Base-by-base conservation (phyloP, 2,113 vertebrate genomes). In the Brienomyrus brachyistius region DNA sequence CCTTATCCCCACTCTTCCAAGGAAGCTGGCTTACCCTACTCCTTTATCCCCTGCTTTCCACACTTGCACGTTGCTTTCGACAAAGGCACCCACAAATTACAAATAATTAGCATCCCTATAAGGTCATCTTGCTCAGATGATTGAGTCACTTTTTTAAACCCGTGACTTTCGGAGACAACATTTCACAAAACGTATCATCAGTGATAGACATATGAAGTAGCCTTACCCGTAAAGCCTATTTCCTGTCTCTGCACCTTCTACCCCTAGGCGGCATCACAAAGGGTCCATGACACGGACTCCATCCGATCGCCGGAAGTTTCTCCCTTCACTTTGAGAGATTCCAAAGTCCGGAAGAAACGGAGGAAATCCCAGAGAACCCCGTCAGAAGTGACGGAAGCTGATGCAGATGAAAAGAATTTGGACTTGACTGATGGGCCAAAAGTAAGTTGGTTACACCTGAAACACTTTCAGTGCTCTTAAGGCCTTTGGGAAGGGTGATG, bases 241-340 rank as follows among this genome's bases (percentile, higher is more conserved):
- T 40, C 35, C 17, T 35, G 15, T 9, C 77, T 19, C 17, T 15
- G 9, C 27, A 54, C 50, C 19, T 10, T 66, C 70, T 91, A 19
- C 5, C 80, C 91, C 92, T 91, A 98, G 97, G 97, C 97, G 48
- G 93, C 97, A 87, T 95, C 95, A 92, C 95, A 95, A 92, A 95
- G 95, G 91, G 96, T 95, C 31, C 97, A 97, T 91, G 97, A 56
- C 88, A 96, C 94, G 1, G 95, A 96, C 92, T 92, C 93, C 0
- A 91, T 94, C 70, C 88, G 94, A 89, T 93, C 94, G 92, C 94
- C 97, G 59, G 97, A 98, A 94, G 91, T 96, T 95, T 98, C 97
- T 86, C 96, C 97, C 5, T 93, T 97, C 90, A 93, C 94, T 88
- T 87, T 95, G 88, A 96, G 95, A 94, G 93, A 91, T 86, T 96